Evolutionary conservation across 2,888 invertebrate genomes (phyloP).

Genomic region (Cryptus armator): DNA sequence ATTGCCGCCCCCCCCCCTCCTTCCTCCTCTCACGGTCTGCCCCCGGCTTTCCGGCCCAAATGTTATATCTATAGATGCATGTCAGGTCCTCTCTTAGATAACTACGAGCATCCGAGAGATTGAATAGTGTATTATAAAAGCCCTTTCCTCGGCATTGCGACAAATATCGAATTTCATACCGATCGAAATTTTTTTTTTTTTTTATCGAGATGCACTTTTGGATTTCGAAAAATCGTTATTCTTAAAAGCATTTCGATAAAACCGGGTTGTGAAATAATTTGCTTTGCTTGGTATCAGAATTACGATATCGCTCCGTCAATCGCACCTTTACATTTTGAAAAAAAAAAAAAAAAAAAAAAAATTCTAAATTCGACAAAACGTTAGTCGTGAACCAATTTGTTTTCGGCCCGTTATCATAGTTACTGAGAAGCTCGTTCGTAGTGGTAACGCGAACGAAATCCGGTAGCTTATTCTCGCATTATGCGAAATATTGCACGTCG

Average conservation of each 20-base stretch:
- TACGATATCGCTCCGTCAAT: too few relatives aligned
- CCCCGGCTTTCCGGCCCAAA: background rate
- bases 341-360: background rate
- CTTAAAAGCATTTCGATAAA: background rate
- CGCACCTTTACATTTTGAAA: too few relatives aligned
- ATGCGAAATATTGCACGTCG: background rate
- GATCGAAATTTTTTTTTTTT: background rate
- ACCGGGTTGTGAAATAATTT: too few relatives aligned
- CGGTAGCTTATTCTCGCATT: background rate
- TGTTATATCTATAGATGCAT: background rate
- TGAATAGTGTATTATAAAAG: background rate
- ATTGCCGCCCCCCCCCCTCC: background rate
- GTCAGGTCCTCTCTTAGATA: background rate
- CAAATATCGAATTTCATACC: background rate
- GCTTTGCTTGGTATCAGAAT: too few relatives aligned
- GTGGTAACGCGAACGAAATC: constrained; percentile 3
- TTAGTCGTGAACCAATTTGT: background rate
- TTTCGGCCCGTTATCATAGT: background rate
- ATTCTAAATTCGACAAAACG: background rate
- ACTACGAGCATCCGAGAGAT: background rate
- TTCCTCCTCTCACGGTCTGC: background rate
- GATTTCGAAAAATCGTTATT: background rate
- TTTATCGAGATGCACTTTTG: too few relatives aligned
- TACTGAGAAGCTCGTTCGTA: background rate
- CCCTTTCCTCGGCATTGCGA: background rate